phyloP scores from a whole-genome alignment of 1,140 invertebrate species.

The Lanistes nyassanus region DNA sequence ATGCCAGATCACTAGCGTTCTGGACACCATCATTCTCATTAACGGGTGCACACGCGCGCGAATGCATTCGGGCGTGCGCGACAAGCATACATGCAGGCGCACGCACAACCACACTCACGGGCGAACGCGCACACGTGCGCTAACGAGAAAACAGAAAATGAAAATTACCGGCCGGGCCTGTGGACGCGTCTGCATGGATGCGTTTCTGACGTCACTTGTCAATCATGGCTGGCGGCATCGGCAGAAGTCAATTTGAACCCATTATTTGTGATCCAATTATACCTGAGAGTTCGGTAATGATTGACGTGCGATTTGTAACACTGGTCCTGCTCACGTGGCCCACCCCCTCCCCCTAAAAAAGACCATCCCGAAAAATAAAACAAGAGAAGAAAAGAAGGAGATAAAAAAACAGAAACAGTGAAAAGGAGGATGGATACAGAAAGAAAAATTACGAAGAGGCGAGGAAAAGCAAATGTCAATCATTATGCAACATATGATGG shows the following conservation, averaged over 20 bases:
- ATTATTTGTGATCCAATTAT: conserved; percentile 26
- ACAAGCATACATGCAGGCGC: conserved; percentile 27
- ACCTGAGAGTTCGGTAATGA: conserved; percentile 17
- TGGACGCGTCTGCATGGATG: conserved; percentile 15
- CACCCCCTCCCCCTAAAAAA: too few relatives aligned
- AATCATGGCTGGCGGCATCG: conserved; percentile 12
- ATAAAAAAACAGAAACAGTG: too few relatives aligned
- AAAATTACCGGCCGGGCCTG: conserved; percentile 24
- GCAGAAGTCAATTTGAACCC: conserved; percentile 26
- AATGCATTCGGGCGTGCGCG: conserved; percentile 13
- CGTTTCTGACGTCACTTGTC: conserved; percentile 24
- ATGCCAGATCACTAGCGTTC: neutral
- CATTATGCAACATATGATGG: too few relatives aligned
- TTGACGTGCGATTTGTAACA: conserved; percentile 24
- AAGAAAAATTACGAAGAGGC: too few relatives aligned
- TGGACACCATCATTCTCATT: conserved; percentile 24
- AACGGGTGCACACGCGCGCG: conserved; percentile 22
- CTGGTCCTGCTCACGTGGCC: neutral
- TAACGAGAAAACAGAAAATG: conserved; percentile 25
- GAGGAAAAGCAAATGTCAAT: too few relatives aligned
- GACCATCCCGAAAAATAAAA: too few relatives aligned
- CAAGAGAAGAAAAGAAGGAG: too few relatives aligned
- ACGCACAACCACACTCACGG: conserved; percentile 24
- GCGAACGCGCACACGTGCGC: conserved; percentile 21
- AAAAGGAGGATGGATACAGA: too few relatives aligned